Evolutionary conservation across 2,797 vertebrate genomes (phyloP).

Genomic region (Agapornis canus): DNA sequence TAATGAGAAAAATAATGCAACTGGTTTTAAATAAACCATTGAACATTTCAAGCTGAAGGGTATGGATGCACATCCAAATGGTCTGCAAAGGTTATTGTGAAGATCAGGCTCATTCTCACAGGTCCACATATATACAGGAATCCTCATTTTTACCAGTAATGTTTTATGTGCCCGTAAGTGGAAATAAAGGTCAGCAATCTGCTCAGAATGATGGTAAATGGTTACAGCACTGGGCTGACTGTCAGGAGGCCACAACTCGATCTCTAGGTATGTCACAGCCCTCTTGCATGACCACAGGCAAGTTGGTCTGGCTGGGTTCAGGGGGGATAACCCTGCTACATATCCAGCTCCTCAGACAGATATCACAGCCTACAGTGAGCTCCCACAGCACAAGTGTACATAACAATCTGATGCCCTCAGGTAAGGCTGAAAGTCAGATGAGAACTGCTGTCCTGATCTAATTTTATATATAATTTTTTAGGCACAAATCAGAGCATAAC

Average conservation of each 20-base stretch:
- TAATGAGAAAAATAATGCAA: background rate
- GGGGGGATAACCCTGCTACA: background rate
- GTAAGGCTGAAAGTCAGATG: background rate
- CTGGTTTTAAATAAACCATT: background rate
- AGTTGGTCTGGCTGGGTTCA: accelerated
- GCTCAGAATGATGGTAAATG: background rate
- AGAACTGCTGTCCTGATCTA: background rate
- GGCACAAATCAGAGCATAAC: background rate
- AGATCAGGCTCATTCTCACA: background rate
- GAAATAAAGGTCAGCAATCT: background rate
- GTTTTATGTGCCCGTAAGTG: background rate
- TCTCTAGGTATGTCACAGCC: background rate
- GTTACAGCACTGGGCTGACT: background rate
- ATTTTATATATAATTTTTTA: background rate
- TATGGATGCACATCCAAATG: background rate
- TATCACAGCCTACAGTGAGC: background rate
- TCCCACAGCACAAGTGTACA: background rate
- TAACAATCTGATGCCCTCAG: background rate
- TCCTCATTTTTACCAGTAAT: background rate
- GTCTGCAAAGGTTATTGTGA: background rate
- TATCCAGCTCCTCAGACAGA: background rate
- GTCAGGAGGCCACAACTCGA: background rate
- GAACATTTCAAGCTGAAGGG: background rate
- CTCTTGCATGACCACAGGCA: background rate
- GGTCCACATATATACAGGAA: background rate